Base-by-base conservation (phyloP, 2,797 vertebrate species). In the Rhincodon typus region DNA sequence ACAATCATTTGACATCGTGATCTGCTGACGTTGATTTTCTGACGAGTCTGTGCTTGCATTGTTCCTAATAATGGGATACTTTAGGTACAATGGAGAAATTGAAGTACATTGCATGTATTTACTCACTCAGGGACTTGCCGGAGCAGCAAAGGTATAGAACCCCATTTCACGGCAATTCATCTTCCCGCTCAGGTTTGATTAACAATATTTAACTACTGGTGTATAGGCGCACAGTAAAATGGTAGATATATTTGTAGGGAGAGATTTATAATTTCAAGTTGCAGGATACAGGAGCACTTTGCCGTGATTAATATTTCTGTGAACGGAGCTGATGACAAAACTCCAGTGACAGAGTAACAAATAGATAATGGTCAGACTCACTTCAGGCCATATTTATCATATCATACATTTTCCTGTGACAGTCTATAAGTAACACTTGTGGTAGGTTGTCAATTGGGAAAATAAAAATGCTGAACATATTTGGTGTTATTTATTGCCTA, bases 211-310 rank as follows among this genome's bases (percentile, higher is more conserved):
- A 91, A 66, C 1, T 19, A n/a, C 57, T n/a, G n/a, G 15, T 66
- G 21, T 23, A n/a, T n/a, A 66, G 53, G 57, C 21, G 30, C 57
- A 91, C 88, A 91, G 6, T 91, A 57, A 90, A 30, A 90, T 62
- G 57, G 57, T 19, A 38, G 66, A 62, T 23, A 13, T 34, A 91
- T 66, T 91, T 66, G 19, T 6, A 21, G 1, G 5, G 30, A 67
- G 57, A 91, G 88, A 91, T 91, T 66, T 66, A 91, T 91, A 91
- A 91, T 91, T 66, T 66, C 88, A 66, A 66, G 88, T 66, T 91
- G 66, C 66, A 91, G 88, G 57, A 34, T 30, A 91, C 34, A n/a
- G 88, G 57, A 66, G 88, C 5, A 21, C 57, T n/a, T 62, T 91
- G 57, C 57, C 57, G 67, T 91, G 88, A 91, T 91, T 34, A 91